Conservation (phyloP, 2,888 invertebrate species). For the Entomobrya multifasciata region DNA sequence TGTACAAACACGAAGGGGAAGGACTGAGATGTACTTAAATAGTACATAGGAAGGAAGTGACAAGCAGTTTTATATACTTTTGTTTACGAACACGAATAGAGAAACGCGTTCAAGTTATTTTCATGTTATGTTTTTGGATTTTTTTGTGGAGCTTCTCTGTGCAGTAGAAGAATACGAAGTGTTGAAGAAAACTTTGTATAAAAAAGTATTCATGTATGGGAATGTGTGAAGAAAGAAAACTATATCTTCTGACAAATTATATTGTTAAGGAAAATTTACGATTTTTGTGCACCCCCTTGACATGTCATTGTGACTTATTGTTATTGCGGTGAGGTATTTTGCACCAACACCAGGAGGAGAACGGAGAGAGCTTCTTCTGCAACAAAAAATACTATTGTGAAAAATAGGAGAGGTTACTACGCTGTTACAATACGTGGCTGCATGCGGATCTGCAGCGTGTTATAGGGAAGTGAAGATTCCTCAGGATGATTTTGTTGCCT, state of each 20-base stretch:
- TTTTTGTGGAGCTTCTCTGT: neutral
- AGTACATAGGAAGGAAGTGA: conserved; percentile 59
- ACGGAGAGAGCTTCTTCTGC: neutral
- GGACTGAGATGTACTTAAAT: neutral
- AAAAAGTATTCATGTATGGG: neutral
- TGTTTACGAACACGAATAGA: too few species aligned
- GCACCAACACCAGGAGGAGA: conserved; percentile 30
- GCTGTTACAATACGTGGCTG: neutral
- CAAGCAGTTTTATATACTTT: conserved; percentile 12
- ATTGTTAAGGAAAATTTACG: conserved; percentile 71
- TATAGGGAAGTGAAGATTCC: neutral
- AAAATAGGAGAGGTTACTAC: neutral
- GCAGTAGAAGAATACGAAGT: neutral
- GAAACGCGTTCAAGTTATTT: too few species aligned
- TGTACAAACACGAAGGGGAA: too few species aligned
- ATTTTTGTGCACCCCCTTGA: conserved; percentile 64
- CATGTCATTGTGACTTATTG: conserved; percentile 72
- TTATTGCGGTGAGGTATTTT: conserved; percentile 62
- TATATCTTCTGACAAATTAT: conserved; percentile 53
- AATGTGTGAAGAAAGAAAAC: neutral
- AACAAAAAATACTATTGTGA: neutral
- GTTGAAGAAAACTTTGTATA: neutral
- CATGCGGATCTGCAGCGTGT: neutral
- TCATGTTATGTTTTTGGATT: neutral
- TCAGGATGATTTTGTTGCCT: neutral